Conservation (phyloP, 30 jellyfish, hydroid and myxozoan species). For the Cassiopea andromeda region DNA sequence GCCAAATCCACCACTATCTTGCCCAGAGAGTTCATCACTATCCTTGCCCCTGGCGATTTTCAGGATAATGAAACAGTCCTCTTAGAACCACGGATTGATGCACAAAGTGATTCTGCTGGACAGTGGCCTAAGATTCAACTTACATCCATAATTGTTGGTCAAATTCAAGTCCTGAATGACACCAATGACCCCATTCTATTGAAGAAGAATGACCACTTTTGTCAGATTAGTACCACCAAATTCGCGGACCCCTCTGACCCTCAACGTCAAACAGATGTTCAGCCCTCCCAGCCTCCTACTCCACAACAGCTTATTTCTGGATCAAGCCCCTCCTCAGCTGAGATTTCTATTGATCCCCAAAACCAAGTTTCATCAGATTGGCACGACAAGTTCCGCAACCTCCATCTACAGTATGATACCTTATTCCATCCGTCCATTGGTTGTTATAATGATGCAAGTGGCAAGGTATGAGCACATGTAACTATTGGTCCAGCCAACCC, state of each 20-base stretch:
- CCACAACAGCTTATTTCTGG: neutral
- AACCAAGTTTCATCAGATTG: neutral
- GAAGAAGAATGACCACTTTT: constrained; percentile 32
- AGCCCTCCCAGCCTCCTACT: neutral
- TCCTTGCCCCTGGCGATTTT: constrained; percentile 1
- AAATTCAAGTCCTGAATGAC: constrained; percentile 14
- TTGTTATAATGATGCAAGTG: constrained; percentile 60
- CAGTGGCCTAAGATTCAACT: constrained; percentile 30
- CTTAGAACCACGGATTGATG: neutral
- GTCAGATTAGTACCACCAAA: constrained; percentile 7
- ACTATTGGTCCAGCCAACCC: constrained; percentile 71
- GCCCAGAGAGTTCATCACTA: neutral
- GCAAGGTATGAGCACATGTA: constrained; percentile 62
- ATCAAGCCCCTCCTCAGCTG: neutral
- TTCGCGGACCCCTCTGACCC: neutral
- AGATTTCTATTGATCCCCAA: neutral
- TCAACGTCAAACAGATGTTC: neutral
- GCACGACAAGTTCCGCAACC: neutral
- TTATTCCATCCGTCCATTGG: constrained; percentile 46
- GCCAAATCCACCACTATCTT: neutral
- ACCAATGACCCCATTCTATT: constrained; percentile 1
- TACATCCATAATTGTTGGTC: neutral
- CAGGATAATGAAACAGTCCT: neutral
- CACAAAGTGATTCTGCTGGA: neutral
- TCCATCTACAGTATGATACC: neutral